Evolutionary conservation across 2,888 invertebrate species (phyloP), one percentile per base, ranked within the genome.

Genomic region (Koerneria pararmatus): DNA sequence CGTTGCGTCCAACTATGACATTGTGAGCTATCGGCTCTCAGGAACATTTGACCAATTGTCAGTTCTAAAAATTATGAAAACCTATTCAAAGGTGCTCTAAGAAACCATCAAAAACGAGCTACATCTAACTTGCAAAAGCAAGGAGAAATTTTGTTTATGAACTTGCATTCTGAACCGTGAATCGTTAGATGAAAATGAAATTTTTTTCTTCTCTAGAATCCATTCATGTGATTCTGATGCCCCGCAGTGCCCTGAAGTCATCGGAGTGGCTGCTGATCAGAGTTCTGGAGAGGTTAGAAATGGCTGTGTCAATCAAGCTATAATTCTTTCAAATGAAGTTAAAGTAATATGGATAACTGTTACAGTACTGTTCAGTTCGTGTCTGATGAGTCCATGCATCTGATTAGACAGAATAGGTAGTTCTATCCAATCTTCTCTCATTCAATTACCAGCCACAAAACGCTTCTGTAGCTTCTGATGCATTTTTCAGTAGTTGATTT

Each of bases 31-130:
- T 69, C 76, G 81, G 6, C 46, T 79, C 22, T 78, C 81, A 4
- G 76, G 76, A 41, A 76, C 79, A 3, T 78, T 82, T 69, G 77
- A 80, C 60, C 76, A 74, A 66, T 69, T 74, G 80, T 80, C 58
- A 60, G 75, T 15, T 5, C 15, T 29, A 4, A 29, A 31, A 24
- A 48, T 1, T 46, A 51, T 51, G 22, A 51, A 19, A 19, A 22
- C 29, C 65, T 29, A 27, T 62, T 61, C 29, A 3, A n/a, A 11
- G 67, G n/a, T 24, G 57, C 48, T 5, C 57, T 72, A 69, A 19
- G 27, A 71, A 24, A 69, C 69, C 70, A 70, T 67, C 48, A 41
- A 66, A 70, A 24, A 24, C 3, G 31, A 63, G 5, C 56, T 15
- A 22, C n/a, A 27, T 1, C 1, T 24, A 27, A n/a, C 1, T 29